phyloP scores from a whole-genome alignment of 1,140 invertebrate species.

The Zaprionus camerounensis region DNA sequence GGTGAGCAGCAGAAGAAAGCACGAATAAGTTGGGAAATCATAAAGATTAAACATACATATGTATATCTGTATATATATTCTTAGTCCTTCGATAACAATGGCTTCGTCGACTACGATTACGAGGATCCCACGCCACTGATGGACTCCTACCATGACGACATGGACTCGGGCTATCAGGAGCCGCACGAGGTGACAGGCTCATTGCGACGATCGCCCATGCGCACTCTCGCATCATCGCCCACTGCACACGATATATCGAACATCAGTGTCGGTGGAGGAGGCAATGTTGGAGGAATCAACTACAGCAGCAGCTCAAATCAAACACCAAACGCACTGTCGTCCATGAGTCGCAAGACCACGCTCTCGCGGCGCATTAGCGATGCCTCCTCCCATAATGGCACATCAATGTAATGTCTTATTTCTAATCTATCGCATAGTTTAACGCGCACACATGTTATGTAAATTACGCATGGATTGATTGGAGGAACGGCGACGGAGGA shows the following conservation, averaged over 20 bases:
- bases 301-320: constrained; percentile 54
- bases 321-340: constrained; percentile 77
- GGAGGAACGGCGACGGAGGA: not conserved
- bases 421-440: constrained; percentile 6
- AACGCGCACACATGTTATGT: constrained; percentile 50
- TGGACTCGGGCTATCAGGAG: constrained; percentile 85
- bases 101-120: constrained; percentile 90
- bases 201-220: constrained; percentile 84
- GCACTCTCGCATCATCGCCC: constrained; percentile 89
- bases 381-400: constrained; percentile 85
- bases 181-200: constrained; percentile 85
- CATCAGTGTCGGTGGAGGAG: constrained; percentile 87
- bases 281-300: constrained; percentile 85
- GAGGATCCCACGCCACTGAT: constrained; percentile 89
- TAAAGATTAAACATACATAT: no score
- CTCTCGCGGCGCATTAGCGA: constrained; percentile 87
- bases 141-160: constrained; percentile 89
- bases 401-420: constrained; percentile 67
- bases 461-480: constrained; percentile 48
- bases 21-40: not conserved
- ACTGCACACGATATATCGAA: constrained; percentile 91
- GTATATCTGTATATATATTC: no score
- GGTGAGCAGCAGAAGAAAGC: constrained; percentile 22
- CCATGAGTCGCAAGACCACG: constrained; percentile 85
- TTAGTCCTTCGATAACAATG: constrained; percentile 88